These are phyloP conservation scores for Phenganax marumi DNA, from an alignment of 92 coral and sea anemone species.

Conservation along the genomic window DNA sequence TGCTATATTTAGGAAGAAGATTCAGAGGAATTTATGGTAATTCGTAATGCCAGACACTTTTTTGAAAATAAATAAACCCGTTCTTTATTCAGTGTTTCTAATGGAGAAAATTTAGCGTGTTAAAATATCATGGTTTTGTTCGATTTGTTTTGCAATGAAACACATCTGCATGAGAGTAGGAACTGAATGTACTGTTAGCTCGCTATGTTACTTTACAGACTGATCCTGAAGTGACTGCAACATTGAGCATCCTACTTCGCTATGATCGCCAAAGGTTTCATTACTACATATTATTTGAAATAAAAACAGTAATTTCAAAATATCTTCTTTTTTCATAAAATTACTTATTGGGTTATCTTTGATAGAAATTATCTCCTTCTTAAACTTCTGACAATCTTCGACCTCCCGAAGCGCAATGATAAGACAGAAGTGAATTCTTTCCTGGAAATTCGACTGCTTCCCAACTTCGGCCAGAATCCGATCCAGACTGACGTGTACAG, in stretches of 20 bases:
- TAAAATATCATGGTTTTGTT: too few relatives aligned
- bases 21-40: slow-evolving; percentile 18
- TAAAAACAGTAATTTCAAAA: too few relatives aligned
- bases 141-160: too few relatives aligned
- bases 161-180: neutral
- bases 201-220: neutral
- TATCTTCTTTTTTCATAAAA: neutral
- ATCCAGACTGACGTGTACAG: slow-evolving; percentile 77
- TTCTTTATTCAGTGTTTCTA: too few relatives aligned
- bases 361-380: slow-evolving; percentile 30
- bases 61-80: too few relatives aligned
- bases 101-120: too few relatives aligned
- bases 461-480: slow-evolving; percentile 41
- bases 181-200: neutral
- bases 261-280: slow-evolving; percentile 43
- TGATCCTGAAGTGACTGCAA: slow-evolving; percentile 32
- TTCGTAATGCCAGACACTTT: neutral
- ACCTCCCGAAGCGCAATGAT: slow-evolving; percentile 76
- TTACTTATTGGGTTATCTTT: neutral
- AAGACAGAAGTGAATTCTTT: slow-evolving; percentile 77
- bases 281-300: too few relatives aligned
- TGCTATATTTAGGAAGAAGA: slow-evolving; percentile 1
- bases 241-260: slow-evolving; percentile 33
- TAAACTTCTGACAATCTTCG: slow-evolving; percentile 56
- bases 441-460: slow-evolving; percentile 55